phyloP scores from a whole-genome alignment of 2,888 invertebrate genomes.

The Drepanosiphum platanoidis region DNA sequence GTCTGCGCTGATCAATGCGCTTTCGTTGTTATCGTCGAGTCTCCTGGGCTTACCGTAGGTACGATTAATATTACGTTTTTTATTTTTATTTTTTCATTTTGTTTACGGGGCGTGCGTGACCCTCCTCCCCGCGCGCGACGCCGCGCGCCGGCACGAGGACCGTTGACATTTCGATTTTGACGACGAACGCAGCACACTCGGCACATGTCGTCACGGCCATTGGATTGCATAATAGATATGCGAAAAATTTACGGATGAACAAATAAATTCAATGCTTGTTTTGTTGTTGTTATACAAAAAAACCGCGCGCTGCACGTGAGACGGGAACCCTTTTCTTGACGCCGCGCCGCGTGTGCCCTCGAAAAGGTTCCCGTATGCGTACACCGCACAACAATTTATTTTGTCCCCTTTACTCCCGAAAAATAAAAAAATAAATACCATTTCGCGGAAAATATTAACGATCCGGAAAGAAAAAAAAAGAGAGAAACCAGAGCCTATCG shows the following conservation, averaged over 20 bases:
- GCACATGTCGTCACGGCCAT: constrained; percentile 62
- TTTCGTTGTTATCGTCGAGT: background rate
- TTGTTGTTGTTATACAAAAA: constrained; percentile 20
- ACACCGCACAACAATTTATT: background rate
- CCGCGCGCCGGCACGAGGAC: background rate
- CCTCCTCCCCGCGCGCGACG: background rate
- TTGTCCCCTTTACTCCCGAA: constrained; percentile 16
- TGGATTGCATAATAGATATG: constrained; percentile 51
- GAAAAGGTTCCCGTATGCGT: constrained; percentile 25
- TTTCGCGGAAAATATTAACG: constrained; percentile 57
- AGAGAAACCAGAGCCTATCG: constrained; percentile 5
- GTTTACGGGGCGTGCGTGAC: constrained; percentile 10
- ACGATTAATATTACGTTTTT: background rate
- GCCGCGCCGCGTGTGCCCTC: constrained; percentile 32
- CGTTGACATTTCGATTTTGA: constrained; percentile 60
- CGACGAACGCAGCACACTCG: constrained; percentile 24
- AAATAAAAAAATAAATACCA: background rate
- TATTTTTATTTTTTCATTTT: background rate
- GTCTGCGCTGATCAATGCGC: constrained; percentile 11
- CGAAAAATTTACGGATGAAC: constrained; percentile 56
- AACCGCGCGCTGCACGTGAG: constrained; percentile 48
- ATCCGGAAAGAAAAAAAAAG: constrained; percentile 55
- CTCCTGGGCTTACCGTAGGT: background rate
- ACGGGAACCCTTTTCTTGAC: constrained; percentile 60
- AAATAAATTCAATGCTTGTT: constrained; percentile 58